Percentiles rank a stretch among this genome's conserved stretches.
These are phyloP conservation scores for Drosophila borealis DNA, from an alignment of 2,888 invertebrate species.

Conservation along the genomic window DNA sequence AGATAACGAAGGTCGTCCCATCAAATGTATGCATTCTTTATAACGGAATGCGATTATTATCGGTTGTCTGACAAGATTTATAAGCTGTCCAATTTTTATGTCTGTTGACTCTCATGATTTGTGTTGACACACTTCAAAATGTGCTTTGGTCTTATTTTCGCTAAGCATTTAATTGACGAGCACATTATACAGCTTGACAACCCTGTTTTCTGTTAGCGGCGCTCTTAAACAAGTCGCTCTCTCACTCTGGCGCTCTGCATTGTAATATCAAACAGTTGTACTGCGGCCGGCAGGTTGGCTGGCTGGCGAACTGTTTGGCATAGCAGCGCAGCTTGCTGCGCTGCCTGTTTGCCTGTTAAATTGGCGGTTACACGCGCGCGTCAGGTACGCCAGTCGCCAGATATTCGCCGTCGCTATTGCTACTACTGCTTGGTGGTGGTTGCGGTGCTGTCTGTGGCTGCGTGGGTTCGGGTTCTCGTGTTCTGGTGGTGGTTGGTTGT, in stretches of 20 bases:
- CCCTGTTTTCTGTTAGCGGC: slow-evolving; percentile 13
- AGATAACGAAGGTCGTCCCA: too few species aligned
- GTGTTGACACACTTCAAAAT: too few species aligned
- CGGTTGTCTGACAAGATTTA: too few species aligned
- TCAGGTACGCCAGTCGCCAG: slow-evolving; percentile 57
- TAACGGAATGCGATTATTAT: too few species aligned
- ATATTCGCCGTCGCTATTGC: slow-evolving; percentile 24
- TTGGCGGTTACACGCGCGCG: slow-evolving; percentile 84
- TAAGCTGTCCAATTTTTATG: too few species aligned
- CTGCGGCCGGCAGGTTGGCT: slow-evolving; percentile 43
- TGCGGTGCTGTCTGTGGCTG: slow-evolving; percentile 18
- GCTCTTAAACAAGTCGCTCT: slow-evolving; percentile 9
- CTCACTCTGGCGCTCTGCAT: slow-evolving; percentile 6
- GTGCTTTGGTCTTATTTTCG: too few species aligned
- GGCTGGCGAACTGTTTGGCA: slow-evolving; percentile 11
- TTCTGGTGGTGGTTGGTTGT: slow-evolving; percentile 23
- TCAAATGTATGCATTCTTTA: too few species aligned
- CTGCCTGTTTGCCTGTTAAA: slow-evolving; percentile 82
- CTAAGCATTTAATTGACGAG: background rate
- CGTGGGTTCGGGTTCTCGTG: slow-evolving; percentile 28
- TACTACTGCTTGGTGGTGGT: slow-evolving; percentile 25
- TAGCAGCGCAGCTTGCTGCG: slow-evolving; percentile 59
- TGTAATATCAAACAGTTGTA: slow-evolving; percentile 7
- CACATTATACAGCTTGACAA: slow-evolving; percentile 18
- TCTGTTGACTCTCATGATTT: background rate